Evolutionary conservation across 2,113 vertebrate genomes (phyloP).

Genomic region (Balaenoptera acutorostrata): DNA sequence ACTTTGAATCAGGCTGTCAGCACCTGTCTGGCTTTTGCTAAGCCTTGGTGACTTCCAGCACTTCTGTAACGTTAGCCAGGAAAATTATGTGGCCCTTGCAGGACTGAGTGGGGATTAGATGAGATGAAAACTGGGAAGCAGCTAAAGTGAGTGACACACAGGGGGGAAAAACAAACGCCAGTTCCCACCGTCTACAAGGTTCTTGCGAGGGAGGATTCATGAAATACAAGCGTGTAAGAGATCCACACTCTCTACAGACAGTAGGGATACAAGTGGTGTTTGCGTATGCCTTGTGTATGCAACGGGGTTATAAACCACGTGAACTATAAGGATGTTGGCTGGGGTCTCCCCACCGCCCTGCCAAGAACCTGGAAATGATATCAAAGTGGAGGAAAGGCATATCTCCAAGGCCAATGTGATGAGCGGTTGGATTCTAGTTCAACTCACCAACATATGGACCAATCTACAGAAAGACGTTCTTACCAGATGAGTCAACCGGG

Average conservation of each 20-base stretch:
- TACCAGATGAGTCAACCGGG: background rate
- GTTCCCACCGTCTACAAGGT: background rate
- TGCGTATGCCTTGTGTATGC: background rate
- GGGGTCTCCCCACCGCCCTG: background rate
- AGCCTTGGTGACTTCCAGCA: no score
- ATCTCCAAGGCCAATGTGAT: background rate
- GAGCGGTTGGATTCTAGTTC: background rate
- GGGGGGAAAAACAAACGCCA: background rate
- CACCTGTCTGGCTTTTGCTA: background rate
- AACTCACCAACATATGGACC: background rate
- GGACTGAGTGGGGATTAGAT: background rate
- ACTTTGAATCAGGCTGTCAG: background rate
- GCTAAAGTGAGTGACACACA: background rate
- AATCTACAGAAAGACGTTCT: background rate
- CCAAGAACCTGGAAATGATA: background rate
- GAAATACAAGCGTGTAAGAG: background rate
- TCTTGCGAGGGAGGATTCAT: background rate
- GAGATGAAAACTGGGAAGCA: background rate
- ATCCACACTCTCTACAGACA: fast-evolving
- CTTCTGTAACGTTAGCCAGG: background rate
- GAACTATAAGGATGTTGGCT: background rate
- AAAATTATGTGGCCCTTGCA: background rate
- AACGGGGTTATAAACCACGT: fast-evolving
- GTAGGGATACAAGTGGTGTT: no score
- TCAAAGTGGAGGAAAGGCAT: background rate